A percentile compares a stretch with the other conserved stretches of the same genome.
These are phyloP conservation scores for Peromyscus californicus DNA, from an alignment of 2,113 vertebrate species.

Conservation along the genomic window DNA sequence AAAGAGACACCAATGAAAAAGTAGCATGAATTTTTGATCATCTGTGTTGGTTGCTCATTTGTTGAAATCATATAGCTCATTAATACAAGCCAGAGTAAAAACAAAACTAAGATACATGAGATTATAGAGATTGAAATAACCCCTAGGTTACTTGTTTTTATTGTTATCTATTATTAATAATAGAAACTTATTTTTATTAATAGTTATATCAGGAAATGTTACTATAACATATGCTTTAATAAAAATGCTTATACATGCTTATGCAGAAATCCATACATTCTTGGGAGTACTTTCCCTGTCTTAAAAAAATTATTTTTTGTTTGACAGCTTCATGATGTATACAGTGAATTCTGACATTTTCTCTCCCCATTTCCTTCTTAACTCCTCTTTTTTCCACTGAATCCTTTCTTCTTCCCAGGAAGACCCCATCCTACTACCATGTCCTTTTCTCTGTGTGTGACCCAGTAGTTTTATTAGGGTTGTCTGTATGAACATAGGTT, in stretches of 20 bases:
- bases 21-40: neutral
- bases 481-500: neutral
- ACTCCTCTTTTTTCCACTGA: neutral
- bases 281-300: neutral
- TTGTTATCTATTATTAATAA: neutral
- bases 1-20: neutral
- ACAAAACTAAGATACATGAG: neutral
- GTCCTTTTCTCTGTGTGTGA: neutral
- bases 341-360: neutral
- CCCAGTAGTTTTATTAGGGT: neutral
- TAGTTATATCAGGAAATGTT: neutral
- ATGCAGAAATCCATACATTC: neutral
- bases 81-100: conserved; percentile 24
- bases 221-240: conserved; percentile 22
- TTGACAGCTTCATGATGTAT: neutral
- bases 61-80: conserved; percentile 34
- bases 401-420: neutral
- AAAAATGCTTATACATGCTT: neutral
- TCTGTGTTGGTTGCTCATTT: neutral
- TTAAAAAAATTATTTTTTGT: neutral
- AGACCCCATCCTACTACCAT: neutral
- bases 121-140: neutral
- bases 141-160: conserved; percentile 9
- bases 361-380: neutral
- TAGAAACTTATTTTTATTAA: conserved; percentile 40